Conservation (phyloP, 2,797 vertebrate genomes). For the Melanotaenia maccullochi region DNA sequence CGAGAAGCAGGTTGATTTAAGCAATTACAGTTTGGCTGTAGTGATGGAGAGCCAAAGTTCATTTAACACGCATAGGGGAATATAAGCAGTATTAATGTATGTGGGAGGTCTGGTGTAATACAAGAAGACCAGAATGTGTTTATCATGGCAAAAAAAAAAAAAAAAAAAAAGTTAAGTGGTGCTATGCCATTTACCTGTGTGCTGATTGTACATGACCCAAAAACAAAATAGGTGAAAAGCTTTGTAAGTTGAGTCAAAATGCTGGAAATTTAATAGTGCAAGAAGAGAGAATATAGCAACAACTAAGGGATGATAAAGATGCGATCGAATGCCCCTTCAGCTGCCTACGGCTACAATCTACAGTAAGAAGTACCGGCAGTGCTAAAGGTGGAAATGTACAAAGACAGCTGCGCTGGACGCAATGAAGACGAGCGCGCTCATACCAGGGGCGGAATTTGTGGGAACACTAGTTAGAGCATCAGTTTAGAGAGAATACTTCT, state of each 20-base stretch:
- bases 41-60: slow-evolving; percentile 1
- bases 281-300: too few species aligned
- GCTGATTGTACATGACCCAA: background rate
- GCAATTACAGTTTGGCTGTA: slow-evolving; percentile 29
- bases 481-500: background rate
- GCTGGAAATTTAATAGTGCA: background rate
- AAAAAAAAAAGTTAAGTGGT: too few species aligned
- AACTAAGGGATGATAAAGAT: too few species aligned
- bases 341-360: too few species aligned
- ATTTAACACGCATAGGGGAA: background rate
- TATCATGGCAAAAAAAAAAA: background rate
- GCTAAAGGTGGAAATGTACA: too few species aligned
- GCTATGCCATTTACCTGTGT: background rate
- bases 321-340: too few species aligned
- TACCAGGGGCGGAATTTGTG: background rate
- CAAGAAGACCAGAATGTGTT: background rate
- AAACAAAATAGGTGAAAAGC: background rate
- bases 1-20: slow-evolving; percentile 36
- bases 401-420: too few species aligned
- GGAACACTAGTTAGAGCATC: background rate
- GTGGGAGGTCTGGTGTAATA: background rate
- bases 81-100: background rate
- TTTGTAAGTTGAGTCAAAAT: background rate
- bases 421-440: background rate
- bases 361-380: too few species aligned